A percentile compares a stretch with the other conserved stretches of the same genome.
Evolutionary conservation across 1,140 invertebrate genomes (phyloP).

Genomic region (Aphelenchoides avenae): DNA sequence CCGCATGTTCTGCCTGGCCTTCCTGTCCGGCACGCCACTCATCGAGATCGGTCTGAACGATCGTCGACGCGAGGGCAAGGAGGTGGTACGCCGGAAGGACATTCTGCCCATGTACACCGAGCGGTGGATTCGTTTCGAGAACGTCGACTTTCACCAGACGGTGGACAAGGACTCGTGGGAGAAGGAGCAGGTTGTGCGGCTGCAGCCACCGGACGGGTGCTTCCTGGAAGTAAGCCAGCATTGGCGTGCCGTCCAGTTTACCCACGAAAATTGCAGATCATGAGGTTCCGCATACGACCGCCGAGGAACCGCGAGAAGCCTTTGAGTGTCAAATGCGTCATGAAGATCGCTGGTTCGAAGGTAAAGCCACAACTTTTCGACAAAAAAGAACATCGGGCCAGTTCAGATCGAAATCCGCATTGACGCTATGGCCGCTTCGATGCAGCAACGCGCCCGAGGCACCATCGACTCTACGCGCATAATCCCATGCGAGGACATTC

Average conservation of each 20-base stretch:
- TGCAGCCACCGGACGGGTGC: conserved; percentile 95
- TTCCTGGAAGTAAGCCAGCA: conserved; percentile 73
- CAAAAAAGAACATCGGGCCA: too few relatives aligned
- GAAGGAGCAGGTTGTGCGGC: conserved; percentile 70
- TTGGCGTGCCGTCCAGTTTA: neutral
- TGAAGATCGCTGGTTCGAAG: conserved; percentile 59
- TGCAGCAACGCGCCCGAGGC: conserved; percentile 65
- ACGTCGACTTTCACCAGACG: conserved; percentile 86
- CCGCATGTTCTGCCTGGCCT: conserved; percentile 87
- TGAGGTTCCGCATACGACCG: conserved; percentile 90
- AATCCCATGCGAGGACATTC: conserved; percentile 93
- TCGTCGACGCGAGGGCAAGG: conserved; percentile 84
- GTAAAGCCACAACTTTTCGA: too few relatives aligned
- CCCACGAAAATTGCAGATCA: conserved; percentile 64
- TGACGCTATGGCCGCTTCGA: conserved; percentile 91
- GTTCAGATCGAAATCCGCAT: conserved; percentile 79
- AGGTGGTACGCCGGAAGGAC: conserved; percentile 95
- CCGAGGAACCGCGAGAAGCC: conserved; percentile 94
- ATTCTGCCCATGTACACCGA: conserved; percentile 98
- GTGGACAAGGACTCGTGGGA: conserved; percentile 87
- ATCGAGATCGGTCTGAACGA: conserved; percentile 96
- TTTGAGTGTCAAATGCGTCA: conserved; percentile 77
- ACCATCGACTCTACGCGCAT: conserved; percentile 78
- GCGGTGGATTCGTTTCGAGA: conserved; percentile 95
- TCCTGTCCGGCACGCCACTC: conserved; percentile 80